Base-by-base conservation (phyloP, 2,113 vertebrate genomes). In the Thunnus thynnus region DNA sequence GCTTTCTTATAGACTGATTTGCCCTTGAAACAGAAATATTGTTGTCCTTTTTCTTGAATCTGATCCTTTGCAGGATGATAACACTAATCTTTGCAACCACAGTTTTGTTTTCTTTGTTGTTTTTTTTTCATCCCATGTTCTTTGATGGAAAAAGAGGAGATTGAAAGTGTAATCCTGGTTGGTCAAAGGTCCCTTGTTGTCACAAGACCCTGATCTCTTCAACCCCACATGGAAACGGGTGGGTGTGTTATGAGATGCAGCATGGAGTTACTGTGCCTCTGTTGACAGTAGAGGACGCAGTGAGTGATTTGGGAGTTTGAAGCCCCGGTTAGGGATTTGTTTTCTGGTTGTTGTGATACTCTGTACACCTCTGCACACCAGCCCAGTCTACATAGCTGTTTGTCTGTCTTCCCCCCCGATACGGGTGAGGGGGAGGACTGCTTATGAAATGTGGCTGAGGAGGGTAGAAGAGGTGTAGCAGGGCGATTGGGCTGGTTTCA, bases 231-330 rank as follows among this genome's bases (percentile, higher is more conserved):
- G 63, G 66, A 60, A 54, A 82, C 41, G 47, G 41, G 76, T 50
- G 62, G 20, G 65, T 61, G 60, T 2, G 8, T 75, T 72, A 77
- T 85, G 80, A 68, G 76, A 86, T 82, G 82, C 77, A 82, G 78
- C 63, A 73, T 82, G 64, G 76, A 81, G 61, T 56, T 75, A 63
- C 50, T 11, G 61, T 20, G 72, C 50, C 78, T 68, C 70, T 56
- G 74, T 80, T 71, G 78, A 62, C 72, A 9, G 57, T 5, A 51
- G 63, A 76, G 76, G 63, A 72, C 64, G 62, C 55, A 67, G 56
- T 58, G 60, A 56, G 76, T 58, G 72, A 80, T 86, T 52, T 69
- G 30, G 70, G 47, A 22, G n/a, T 75, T 65, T 57, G 12, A 68
- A 58, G 62, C 14, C 77, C 52, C 25, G n/a, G 57, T 86, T 52